Evolutionary conservation across 2,888 invertebrate genomes (phyloP).

Genomic region (Actias luna): DNA sequence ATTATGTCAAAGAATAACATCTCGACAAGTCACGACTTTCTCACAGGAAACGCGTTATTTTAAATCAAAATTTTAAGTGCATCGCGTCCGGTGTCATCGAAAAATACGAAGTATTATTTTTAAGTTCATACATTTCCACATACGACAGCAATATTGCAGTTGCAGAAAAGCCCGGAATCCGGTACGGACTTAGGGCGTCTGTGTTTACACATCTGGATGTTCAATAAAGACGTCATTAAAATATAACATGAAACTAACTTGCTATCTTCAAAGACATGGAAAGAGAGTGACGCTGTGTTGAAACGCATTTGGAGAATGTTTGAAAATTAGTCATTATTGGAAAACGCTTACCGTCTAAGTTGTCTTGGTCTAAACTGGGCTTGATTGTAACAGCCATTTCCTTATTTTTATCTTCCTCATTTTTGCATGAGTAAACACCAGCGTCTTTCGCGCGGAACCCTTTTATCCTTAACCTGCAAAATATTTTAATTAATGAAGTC

Average conservation of each 20-base stretch:
- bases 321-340: constrained; percentile 17
- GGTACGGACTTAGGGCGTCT: constrained; percentile 35
- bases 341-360: constrained; percentile 47
- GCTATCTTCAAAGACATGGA: constrained; percentile 8
- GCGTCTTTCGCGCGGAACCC: constrained; percentile 70
- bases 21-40: constrained; percentile 1
- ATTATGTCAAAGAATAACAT: constrained; percentile 25
- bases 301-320: constrained; percentile 20
- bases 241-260: constrained; percentile 56
- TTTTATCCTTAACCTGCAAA: constrained; percentile 71
- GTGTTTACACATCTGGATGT: constrained; percentile 70
- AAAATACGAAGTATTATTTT: constrained; percentile 36
- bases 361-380: constrained; percentile 40
- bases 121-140: constrained; percentile 36
- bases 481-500: neutral
- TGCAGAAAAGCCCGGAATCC: constrained; percentile 42
- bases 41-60: constrained; percentile 12
- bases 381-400: constrained; percentile 57
- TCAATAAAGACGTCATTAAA: constrained; percentile 60
- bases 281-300: constrained; percentile 14
- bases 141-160: constrained; percentile 37
- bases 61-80: constrained; percentile 28
- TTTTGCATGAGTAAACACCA: constrained; percentile 71
- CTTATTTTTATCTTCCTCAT: constrained; percentile 49
- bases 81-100: constrained; percentile 29